Evolutionary conservation across 2,113 vertebrate species (phyloP), one percentile per base, ranked within the genome.

Genomic region (Ancistrus triradiatus): DNA sequence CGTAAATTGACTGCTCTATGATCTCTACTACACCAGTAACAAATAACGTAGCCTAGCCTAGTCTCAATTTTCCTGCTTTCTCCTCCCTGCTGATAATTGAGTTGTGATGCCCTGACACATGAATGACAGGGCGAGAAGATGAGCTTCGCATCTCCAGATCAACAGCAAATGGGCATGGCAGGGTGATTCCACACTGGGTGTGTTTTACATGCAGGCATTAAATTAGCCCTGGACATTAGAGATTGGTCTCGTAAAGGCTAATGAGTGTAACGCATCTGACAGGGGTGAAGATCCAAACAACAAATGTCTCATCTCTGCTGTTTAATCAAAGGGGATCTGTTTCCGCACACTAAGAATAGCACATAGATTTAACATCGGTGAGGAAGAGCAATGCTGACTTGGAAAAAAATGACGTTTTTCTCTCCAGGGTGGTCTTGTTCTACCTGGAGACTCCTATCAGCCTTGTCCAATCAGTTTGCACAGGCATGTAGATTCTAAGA

Each of bases 391-490:
- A 50, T 58, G 18, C 27, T 35, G 68, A 66, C 35, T 59, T 49
- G 6, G 18, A 51, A 43, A 27, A 59, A 67, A 4, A 49, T 43
- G 42, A 59, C 70, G 40, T 59, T 56, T 74, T 46, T 53, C 47
- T 42, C 55, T 68, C 51, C 38, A 28, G 56, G 65, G 40, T 44
- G 47, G 57, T n/a, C 50, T 59, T 69, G 58, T 74, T 77, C 69
- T 74, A 77, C 75, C 75, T 77, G 65, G 75, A 77, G 62, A 77
- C 75, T 59, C 47, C 60, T 38, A 38, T 44, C 42, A 31, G 21
- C 43, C 13, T 66, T 38, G 18, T 51, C 75, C 69, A 77, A 69
- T 72, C 72, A 72, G 61, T 22, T 53, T 44, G 25, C 53, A 46
- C 27, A 14, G 47, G 21, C 28, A 35, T 27, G 6, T 24, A 66